Base-by-base conservation (phyloP, 2,113 vertebrate species). In the Archilochus colubris region DNA sequence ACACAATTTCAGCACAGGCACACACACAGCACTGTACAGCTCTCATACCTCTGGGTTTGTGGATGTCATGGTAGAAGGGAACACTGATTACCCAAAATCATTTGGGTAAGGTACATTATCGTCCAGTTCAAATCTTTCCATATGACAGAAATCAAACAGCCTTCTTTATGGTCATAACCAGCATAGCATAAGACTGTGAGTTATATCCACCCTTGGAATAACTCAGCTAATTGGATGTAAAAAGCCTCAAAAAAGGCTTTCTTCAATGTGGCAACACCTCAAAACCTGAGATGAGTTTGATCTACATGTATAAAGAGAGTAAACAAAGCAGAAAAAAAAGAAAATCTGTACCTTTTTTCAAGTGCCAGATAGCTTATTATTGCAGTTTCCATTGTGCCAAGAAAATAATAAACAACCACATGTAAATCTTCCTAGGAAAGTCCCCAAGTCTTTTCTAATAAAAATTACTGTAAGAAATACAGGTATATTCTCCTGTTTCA, bases 301-400 rank as follows among this genome's bases (percentile, higher is more conserved):
- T 82, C 61, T 61, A 82, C 51, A 25, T 40, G 31, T 51, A 46
- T 63, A 74, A 74, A 86, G 64, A 48, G 27, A 82, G 57, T 75
- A 88, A 81, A 91, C 67, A 95, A 69, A 88, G 66, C 33, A 93
- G 51, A 54, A 81, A 72, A 72, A 92, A 74, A 74, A 86, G 18
- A 79, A 78, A 75, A 89, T n/a, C 21, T 36, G 31, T 40, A 55
- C 33, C 54, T 91, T 88, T 84, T 58, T 91, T 67, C 75, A 33
- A 82, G 84, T 61, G 70, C 88, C 80, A 85, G 20, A 14, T 54
- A 69, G 54, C 33, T 81, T 73, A 70, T 75, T 89, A 75, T 17
- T 84, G 68, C 53, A 61, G 58, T 67, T 80, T 87, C 36, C 75
- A 84, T 30, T 14, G 0, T 91, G 75, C 75, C 88, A 91, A 72